These are phyloP conservation scores for Tetramorium bicarinatum DNA, from an alignment of 2,888 invertebrate genomes.

Conservation along the genomic window DNA sequence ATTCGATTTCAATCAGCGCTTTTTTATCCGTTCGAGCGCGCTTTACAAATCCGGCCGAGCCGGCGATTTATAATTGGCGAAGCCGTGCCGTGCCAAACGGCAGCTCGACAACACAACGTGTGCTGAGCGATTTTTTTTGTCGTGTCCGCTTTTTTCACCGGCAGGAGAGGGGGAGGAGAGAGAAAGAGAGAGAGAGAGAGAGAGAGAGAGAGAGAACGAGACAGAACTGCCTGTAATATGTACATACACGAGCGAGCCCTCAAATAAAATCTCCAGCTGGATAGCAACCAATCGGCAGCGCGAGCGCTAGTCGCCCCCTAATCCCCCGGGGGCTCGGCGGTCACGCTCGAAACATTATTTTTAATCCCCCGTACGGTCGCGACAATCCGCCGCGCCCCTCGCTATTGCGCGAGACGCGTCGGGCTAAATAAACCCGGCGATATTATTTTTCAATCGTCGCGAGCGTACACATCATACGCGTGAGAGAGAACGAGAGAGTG, in stretches of 20 bases:
- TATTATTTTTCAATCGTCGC: constrained; percentile 85
- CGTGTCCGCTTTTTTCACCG: constrained; percentile 47
- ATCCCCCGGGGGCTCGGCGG: constrained; percentile 81
- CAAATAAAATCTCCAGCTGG: constrained; percentile 69
- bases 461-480: constrained; percentile 52
- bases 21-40: constrained; percentile 48
- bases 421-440: constrained; percentile 84
- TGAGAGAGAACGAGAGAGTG: neutral
- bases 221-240: constrained; percentile 54
- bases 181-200: neutral
- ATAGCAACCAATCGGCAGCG: constrained; percentile 66
- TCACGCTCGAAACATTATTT: constrained; percentile 85
- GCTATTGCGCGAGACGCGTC: constrained; percentile 60
- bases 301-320: constrained; percentile 68
- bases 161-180: no score
- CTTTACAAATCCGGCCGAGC: constrained; percentile 56
- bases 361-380: constrained; percentile 82
- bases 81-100: constrained; percentile 56
- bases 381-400: constrained; percentile 62
- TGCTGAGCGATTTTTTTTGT: constrained; percentile 51
- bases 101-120: constrained; percentile 57
- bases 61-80: constrained; percentile 56
- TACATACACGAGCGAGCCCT: constrained; percentile 55
- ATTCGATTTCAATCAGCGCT: constrained; percentile 57
- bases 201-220: constrained; percentile 6